Evolutionary conservation across 2,797 vertebrate species (phyloP), one percentile per base, ranked within the genome.

Genomic region (Amblyraja radiata): DNA sequence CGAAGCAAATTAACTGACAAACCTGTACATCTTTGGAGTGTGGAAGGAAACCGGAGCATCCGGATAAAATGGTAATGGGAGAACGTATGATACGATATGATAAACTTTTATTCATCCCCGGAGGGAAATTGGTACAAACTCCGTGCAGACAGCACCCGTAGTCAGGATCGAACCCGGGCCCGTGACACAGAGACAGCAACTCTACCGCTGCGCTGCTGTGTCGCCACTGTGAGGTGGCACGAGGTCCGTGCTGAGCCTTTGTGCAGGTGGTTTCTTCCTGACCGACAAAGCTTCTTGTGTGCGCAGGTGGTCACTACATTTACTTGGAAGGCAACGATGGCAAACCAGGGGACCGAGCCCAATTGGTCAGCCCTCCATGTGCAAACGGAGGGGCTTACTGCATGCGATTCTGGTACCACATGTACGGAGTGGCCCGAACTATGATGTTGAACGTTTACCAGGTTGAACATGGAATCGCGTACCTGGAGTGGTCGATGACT

Each of bases 351-450:
- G 96, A 96, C 93, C 95, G 96, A 0, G 97, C 97, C 39, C 95
- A 95, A 0, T 94, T 98, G 93, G n/a, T 96, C 94, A 97, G 97
- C 78, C 95, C 96, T 0, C 39, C 13, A n/a, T 98, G 97, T 93
- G 92, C 93, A 28, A 94, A 93, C 5, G 73, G 93, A 25, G 96
- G 96, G 90, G 94, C 95, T 0, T 94, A 97, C 93, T 98, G 97
- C 94, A 95, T 98, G 94, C 93, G 94, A 73, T 97, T 98, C 95
- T 97, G 97, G 97, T 97, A 97, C 94, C 95, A 97, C 94, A 97
- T 98, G 96, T 96, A 97, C 0, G 97, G 97, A 23, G 93, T 93
- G 7, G 95, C 96, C 18, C 4, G 14, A 1, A 95, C 95, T 54
- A 97, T 97, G 96, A 94, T 94, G 4, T 95, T 98, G 77, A 95